Percentiles rank a stretch among this genome's conserved stretches.
Conservation (phyloP, 1,140 invertebrate species). For the Bathynomus jamesi region DNA sequence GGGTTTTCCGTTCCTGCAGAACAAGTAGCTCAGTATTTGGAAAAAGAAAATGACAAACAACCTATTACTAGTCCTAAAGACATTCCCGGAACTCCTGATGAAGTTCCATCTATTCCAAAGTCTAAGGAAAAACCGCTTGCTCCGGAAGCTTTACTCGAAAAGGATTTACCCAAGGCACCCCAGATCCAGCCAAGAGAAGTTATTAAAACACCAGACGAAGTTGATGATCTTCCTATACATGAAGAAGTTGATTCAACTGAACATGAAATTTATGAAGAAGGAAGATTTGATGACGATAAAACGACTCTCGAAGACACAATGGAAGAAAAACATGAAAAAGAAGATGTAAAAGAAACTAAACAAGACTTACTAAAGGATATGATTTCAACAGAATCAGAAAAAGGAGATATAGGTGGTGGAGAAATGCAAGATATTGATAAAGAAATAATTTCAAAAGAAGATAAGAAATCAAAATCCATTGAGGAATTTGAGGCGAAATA, state of each 20-base stretch:
- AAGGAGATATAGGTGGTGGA: slow-evolving; percentile 8
- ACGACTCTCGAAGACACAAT: slow-evolving; percentile 10
- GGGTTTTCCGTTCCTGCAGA: not conserved
- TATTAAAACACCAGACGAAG: slow-evolving; percentile 41
- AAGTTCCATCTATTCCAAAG: slow-evolving; percentile 18
- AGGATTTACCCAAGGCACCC: slow-evolving; percentile 1
- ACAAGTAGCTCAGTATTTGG: not conserved
- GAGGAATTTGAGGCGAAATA: slow-evolving; percentile 28
- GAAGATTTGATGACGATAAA: slow-evolving; percentile 9
- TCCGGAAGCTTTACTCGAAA: slow-evolving; percentile 29
- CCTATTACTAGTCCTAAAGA: not conserved
- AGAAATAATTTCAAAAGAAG: slow-evolving; percentile 19
- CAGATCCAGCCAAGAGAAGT: slow-evolving; percentile 32
- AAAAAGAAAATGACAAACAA: slow-evolving; percentile 11
- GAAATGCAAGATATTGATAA: not conserved
- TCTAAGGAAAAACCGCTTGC: no score
- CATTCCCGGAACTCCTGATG: slow-evolving; percentile 9
- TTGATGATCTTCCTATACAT: slow-evolving; percentile 40
- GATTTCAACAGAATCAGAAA: no score
- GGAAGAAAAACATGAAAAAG: slow-evolving; percentile 14
- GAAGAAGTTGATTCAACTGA: slow-evolving; percentile 37
- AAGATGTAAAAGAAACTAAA: slow-evolving; percentile 18
- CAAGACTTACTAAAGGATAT: no score
- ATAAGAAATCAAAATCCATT: slow-evolving; percentile 14
- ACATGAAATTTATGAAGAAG: slow-evolving; percentile 31